A percentile compares a stretch with the other conserved stretches of the same genome.
Conservation (phyloP, 2,113 vertebrate genomes). For the Eptesicus fuscus region DNA sequence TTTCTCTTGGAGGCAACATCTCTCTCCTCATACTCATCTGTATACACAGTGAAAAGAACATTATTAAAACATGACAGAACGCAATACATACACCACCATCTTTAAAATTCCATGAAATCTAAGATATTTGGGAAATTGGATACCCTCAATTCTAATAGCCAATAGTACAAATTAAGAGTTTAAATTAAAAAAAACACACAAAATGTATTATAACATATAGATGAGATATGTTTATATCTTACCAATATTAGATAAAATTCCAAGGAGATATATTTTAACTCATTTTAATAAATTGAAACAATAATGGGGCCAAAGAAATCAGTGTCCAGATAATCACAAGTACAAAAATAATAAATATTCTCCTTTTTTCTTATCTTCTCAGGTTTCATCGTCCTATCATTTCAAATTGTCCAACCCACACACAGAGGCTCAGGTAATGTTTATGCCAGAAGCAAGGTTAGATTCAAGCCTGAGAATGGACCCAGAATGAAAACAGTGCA, state of each 20-base stretch:
- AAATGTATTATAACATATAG: background rate
- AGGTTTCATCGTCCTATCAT: background rate
- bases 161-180: background rate
- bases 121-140: background rate
- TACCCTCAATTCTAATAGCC: background rate
- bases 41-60: slow-evolving; percentile 1
- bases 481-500: background rate
- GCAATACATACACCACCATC: background rate
- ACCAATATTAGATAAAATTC: background rate
- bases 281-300: slow-evolving; percentile 18
- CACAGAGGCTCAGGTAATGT: background rate
- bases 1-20: slow-evolving; percentile 13
- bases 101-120: slow-evolving; percentile 30
- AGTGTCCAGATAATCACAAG: background rate
- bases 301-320: background rate
- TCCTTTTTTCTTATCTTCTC: background rate
- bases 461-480: background rate
- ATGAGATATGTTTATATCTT: background rate
- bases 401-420: background rate
- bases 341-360: background rate
- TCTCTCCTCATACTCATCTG: background rate
- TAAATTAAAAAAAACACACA: background rate
- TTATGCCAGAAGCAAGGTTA: slow-evolving; percentile 18
- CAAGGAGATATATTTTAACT: slow-evolving; percentile 25
- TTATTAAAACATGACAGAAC: background rate